A percentile compares a stretch with the other conserved stretches of the same genome.
Conservation (phyloP, 2,888 invertebrate species). For the Sinohyriopsis cumingii region DNA sequence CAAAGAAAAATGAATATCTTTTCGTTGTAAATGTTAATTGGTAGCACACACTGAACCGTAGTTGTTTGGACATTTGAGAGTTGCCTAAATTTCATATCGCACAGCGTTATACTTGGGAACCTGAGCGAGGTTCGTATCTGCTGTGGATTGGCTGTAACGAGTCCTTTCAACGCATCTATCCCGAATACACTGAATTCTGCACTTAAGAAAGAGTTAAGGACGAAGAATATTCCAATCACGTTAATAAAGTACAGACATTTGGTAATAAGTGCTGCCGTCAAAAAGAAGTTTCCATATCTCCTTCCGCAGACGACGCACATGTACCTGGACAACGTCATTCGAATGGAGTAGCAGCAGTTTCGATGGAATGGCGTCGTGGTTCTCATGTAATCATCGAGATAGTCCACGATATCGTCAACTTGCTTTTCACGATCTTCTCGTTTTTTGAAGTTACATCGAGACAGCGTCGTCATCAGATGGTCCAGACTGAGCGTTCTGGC, state of each 20-base stretch:
- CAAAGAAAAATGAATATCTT: constrained; percentile 67
- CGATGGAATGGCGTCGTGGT: constrained; percentile 50
- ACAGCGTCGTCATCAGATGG: constrained; percentile 17
- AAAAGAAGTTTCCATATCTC: constrained; percentile 63
- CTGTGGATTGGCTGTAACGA: constrained; percentile 41
- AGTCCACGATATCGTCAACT: constrained; percentile 49
- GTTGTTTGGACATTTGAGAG: constrained; percentile 61
- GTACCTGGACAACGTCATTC: constrained; percentile 49
- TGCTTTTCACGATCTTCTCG: constrained; percentile 51
- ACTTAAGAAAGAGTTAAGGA: constrained; percentile 62
- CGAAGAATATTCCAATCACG: constrained; percentile 64
- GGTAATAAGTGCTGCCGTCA: constrained; percentile 58
- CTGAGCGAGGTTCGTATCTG: constrained; percentile 53
- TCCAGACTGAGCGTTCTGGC: constrained; percentile 55
- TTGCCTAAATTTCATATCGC: constrained; percentile 64
- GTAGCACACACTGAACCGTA: constrained; percentile 65
- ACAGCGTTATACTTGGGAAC: constrained; percentile 63
- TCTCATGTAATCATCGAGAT: constrained; percentile 55
- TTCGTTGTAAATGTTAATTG: constrained; percentile 65
- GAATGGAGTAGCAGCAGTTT: constrained; percentile 45
- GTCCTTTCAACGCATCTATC: constrained; percentile 53
- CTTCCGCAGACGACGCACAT: constrained; percentile 59
- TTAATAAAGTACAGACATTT: constrained; percentile 63
- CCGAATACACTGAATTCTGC: constrained; percentile 59
- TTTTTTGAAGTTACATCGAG: too few relatives aligned